Conservation (phyloP, 2,888 invertebrate species). For the Synanthedon vespiformis region DNA sequence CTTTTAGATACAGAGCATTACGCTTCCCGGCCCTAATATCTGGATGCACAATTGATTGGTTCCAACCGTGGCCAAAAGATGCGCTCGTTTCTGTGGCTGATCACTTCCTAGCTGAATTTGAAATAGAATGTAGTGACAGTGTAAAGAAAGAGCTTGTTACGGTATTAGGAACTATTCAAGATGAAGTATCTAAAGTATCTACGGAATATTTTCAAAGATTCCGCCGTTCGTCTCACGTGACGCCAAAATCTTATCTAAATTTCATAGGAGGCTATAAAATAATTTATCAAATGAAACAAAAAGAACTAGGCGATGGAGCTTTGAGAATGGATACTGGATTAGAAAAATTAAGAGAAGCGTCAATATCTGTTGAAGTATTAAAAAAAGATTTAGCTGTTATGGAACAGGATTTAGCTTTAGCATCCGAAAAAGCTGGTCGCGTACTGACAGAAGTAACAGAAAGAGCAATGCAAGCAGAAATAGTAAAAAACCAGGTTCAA, state of each 20-base stretch:
- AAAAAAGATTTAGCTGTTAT: constrained; percentile 93
- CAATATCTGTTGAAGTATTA: constrained; percentile 90
- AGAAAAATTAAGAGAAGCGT: constrained; percentile 95
- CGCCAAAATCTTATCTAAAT: constrained; percentile 96
- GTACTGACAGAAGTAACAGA: constrained; percentile 92
- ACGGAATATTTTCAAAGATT: constrained; percentile 91
- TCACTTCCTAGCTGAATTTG: constrained; percentile 90
- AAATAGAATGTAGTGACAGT: constrained; percentile 86
- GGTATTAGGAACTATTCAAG: constrained; percentile 93
- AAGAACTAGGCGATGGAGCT: constrained; percentile 90
- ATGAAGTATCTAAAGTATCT: constrained; percentile 88
- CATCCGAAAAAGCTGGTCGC: constrained; percentile 91
- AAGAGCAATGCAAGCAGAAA: constrained; percentile 94
- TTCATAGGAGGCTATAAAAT: constrained; percentile 96
- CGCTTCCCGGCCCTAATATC: constrained; percentile 95
- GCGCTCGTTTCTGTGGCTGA: constrained; percentile 92
- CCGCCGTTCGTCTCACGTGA: constrained; percentile 94
- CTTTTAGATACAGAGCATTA: constrained; percentile 89
- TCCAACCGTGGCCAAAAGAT: constrained; percentile 97
- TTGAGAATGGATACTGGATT: constrained; percentile 95
- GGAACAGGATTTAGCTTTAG: constrained; percentile 93
- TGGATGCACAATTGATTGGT: constrained; percentile 99
- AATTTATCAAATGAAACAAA: constrained; percentile 90
- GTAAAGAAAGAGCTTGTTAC: constrained; percentile 89
- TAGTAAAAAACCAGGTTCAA: constrained; percentile 94